Conservation (phyloP, 53 echinoderm and acorn worm genomes). For the Henricia sp. region DNA sequence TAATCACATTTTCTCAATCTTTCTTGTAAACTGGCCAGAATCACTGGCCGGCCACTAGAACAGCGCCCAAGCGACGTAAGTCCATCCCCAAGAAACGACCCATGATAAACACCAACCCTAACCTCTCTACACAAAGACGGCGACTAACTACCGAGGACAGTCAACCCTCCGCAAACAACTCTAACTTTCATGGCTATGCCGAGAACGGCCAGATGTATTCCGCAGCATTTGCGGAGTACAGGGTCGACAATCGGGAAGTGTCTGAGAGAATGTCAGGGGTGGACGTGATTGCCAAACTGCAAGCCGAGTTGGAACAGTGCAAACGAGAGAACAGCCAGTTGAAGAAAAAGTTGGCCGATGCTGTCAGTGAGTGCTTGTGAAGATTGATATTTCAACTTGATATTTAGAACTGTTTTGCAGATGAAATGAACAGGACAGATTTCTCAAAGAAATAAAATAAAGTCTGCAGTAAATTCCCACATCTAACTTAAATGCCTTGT, state of each 20-base stretch:
- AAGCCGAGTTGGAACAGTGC: conserved; percentile 9
- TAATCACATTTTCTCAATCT: background rate
- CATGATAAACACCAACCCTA: background rate
- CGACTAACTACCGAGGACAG: background rate
- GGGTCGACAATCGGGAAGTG: background rate
- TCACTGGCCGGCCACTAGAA: background rate
- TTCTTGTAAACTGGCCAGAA: background rate
- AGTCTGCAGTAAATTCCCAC: no score
- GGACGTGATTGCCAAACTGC: background rate
- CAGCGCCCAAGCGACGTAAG: background rate
- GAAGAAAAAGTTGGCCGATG: background rate
- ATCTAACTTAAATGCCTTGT: no score
- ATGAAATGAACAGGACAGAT: no score
- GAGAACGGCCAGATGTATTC: background rate
- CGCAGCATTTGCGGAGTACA: background rate
- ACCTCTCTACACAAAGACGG: background rate
- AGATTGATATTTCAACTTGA: background rate
- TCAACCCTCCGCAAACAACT: background rate
- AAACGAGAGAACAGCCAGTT: conserved; percentile 22
- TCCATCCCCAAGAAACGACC: background rate
- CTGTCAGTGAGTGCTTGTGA: conserved; percentile 6
- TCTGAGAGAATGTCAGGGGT: background rate
- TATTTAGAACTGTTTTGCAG: no score
- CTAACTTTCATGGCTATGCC: background rate
- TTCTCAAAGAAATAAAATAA: no score